Percentiles rank a stretch among this genome's conserved stretches.
phyloP scores from a whole-genome alignment of 2,797 vertebrate species.

The Malurus leucopterus region DNA sequence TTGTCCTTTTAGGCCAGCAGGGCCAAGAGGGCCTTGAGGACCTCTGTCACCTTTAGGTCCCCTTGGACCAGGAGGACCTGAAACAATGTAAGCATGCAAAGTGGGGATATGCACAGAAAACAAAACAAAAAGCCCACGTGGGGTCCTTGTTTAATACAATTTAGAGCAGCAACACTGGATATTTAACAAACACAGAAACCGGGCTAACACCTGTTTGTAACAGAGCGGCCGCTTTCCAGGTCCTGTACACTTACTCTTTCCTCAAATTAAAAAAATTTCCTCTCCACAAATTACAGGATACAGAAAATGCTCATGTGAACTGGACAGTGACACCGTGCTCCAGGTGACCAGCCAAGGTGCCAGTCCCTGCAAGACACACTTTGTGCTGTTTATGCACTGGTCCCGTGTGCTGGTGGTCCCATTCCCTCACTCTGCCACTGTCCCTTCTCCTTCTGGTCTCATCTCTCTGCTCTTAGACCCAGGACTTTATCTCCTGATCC shows the following conservation, averaged over 20 bases:
- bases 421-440: fast-evolving
- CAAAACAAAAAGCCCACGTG: neutral
- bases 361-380: neutral
- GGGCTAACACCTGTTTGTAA: neutral
- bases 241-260: neutral
- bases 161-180: neutral
- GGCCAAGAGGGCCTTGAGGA: conserved; percentile 80
- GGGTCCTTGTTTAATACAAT: neutral
- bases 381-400: fast-evolving
- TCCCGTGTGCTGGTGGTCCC: fast-evolving
- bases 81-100: conserved; percentile 44
- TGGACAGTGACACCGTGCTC: neutral
- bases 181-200: neutral
- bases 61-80: conserved; percentile 92
- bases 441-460: neutral
- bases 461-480: neutral
- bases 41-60: conserved; percentile 92
- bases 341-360: neutral
- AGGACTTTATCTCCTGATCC: neutral
- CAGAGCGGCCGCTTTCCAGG: neutral
- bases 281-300: neutral
- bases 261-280: neutral
- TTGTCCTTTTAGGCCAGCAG: conserved; percentile 86
- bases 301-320: neutral
- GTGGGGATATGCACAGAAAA: neutral